Base-by-base conservation (phyloP, 1,140 invertebrate species). In the Bicyclus anynana region DNA sequence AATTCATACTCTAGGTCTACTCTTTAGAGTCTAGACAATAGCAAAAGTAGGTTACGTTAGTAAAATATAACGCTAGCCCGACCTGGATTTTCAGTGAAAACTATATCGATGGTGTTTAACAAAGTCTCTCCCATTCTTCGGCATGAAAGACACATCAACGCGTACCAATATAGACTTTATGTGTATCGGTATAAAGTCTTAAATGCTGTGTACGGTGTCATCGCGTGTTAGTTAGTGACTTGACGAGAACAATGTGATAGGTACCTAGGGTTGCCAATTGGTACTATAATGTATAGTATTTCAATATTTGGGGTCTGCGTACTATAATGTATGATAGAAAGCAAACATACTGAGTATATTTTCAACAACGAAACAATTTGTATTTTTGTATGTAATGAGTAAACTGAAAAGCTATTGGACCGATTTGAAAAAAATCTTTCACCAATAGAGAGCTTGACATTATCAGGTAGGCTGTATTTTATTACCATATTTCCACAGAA, bases 81-180 rank as follows among this genome's bases (percentile, higher is more conserved):
- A 62, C 54, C 59, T 62, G 40, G 27, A 58, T 65, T 51, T 57
- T 57, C 27, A 56, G 40, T 44, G 47, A 50, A 53, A 53, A 50
- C 47, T 50, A 46, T 50, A 62, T 66, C 26, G 42, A 66, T 62
- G 46, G 49, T 54, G 44, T 65, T 66, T 50, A 59, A 53, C 48
- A 38, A 48, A 57, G 56, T 51, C 52, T 52, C 38, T 53, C 33
- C 29, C 49, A 59, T 59, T 59, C 56, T 57, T 33, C 17, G 50
- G 44, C 56, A 59, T 64, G 48, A 60, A 56, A 53, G 54, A 46
- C 37, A 14, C 9, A 40, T 14, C 9, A 5, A 16, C 13, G 6
- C 42, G 10, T 46, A 40, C 18, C 40, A 37, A 27, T 40, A 26
- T 48, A n/a, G 48, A 27, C 49, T 59, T n/a, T n/a, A n/a, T n/a